phyloP scores from a whole-genome alignment of 2,797 vertebrate genomes.

The Lacerta viridis region DNA sequence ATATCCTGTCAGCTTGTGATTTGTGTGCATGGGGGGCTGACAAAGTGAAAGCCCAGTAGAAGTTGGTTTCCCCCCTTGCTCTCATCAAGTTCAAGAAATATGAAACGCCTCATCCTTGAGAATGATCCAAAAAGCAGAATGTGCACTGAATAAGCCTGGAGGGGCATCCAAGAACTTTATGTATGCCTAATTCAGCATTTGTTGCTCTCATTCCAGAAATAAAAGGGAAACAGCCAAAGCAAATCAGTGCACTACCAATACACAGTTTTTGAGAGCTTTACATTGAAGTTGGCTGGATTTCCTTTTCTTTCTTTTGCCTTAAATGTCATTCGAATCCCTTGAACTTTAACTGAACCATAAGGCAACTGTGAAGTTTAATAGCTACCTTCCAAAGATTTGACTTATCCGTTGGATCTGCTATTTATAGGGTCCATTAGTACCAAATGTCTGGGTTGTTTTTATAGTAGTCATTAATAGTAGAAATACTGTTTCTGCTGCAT shows the following conservation, averaged over 20 bases:
- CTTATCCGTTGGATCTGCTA: conserved; percentile 66
- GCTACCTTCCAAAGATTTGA: conserved; percentile 59
- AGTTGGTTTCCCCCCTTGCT: rapidly evolving
- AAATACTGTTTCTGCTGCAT: conserved; percentile 58
- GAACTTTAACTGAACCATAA: conserved; percentile 77
- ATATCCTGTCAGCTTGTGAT: background rate
- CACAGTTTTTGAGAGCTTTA: conserved; percentile 31
- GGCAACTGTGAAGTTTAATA: conserved; percentile 66
- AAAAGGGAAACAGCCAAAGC: background rate
- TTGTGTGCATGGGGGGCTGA: background rate
- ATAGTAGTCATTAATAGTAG: conserved; percentile 68
- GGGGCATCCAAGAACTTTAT: background rate
- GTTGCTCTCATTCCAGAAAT: background rate
- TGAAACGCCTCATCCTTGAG: background rate
- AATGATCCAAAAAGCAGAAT: background rate
- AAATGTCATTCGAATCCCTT: conserved; percentile 69
- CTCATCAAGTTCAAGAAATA: background rate
- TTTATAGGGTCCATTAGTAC: conserved; percentile 74
- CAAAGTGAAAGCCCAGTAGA: background rate
- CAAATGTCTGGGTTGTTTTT: conserved; percentile 66
- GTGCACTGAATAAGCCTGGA: background rate
- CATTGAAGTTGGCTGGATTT: background rate
- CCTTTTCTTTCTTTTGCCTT: conserved; percentile 17
- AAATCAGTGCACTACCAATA: background rate
- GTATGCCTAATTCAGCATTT: conserved; percentile 5